A percentile compares a stretch with the other conserved stretches of the same genome.
Evolutionary conservation across 2,797 vertebrate species (phyloP).

Genomic region (Pampus argenteus): DNA sequence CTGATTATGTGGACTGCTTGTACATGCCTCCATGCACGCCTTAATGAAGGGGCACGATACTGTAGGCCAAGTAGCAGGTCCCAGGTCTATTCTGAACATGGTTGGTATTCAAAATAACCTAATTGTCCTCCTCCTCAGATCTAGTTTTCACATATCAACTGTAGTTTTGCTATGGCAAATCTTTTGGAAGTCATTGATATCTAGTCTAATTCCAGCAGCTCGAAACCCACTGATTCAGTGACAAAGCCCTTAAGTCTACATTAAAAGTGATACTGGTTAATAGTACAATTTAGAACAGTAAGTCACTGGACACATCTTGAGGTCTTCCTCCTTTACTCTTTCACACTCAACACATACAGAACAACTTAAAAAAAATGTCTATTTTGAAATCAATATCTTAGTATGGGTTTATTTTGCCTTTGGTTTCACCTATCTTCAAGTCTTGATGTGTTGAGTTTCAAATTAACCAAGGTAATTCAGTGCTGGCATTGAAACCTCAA

Average conservation of each 20-base stretch:
- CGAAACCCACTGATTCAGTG: neutral
- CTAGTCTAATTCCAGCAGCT: neutral
- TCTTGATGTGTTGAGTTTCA: constrained; percentile 8
- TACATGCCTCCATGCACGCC: constrained; percentile 28
- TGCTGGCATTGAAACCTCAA: constrained; percentile 41
- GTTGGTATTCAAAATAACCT: constrained; percentile 6
- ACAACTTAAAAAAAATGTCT: neutral
- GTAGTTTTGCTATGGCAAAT: neutral
- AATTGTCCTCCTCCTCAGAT: neutral
- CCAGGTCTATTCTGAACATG: neutral
- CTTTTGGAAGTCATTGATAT: neutral
- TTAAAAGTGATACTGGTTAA: neutral
- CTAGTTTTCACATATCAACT: neutral
- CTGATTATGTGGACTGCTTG: constrained; percentile 45
- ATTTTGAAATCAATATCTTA: neutral
- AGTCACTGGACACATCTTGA: neutral
- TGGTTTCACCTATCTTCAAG: constrained; percentile 13
- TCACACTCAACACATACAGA: neutral
- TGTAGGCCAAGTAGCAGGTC: neutral
- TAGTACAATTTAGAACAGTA: neutral
- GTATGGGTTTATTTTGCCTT: constrained; percentile 2
- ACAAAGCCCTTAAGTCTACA: neutral
- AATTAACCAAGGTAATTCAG: constrained; percentile 15
- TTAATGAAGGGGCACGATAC: constrained; percentile 20
- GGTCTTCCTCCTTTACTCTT: constrained; percentile 7